phyloP scores from a whole-genome alignment of 2,888 invertebrate species.

The Idaea dimidiata region DNA sequence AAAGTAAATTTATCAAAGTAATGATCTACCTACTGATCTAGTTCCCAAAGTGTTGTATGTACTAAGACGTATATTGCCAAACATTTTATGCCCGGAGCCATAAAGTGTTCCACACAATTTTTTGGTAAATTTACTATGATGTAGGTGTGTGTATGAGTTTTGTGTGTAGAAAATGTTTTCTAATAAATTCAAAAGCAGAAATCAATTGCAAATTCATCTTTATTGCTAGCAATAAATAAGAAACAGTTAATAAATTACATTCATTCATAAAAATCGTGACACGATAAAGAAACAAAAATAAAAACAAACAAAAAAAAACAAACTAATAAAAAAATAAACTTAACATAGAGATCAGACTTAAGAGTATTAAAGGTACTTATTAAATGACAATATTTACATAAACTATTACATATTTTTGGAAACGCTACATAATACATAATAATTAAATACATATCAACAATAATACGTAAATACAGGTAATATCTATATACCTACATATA shows the following conservation, averaged over 20 bases:
- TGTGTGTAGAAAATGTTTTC: not conserved
- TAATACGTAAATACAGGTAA: constrained; percentile 14
- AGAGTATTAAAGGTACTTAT: constrained; percentile 26
- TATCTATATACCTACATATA: constrained; percentile 19
- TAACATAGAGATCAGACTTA: constrained; percentile 30
- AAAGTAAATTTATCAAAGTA: no score
- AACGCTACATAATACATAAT: not conserved
- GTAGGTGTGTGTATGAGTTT: not conserved
- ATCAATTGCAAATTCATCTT: constrained; percentile 10
- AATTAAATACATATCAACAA: constrained; percentile 13
- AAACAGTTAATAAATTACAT: constrained; percentile 38
- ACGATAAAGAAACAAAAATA: constrained; percentile 51
- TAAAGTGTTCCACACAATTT: no score
- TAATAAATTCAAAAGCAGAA: not conserved
- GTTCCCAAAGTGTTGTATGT: no score
- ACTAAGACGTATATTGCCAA: no score
- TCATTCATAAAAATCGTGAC: constrained; percentile 41
- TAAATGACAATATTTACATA: constrained; percentile 19
- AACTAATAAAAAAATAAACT: constrained; percentile 11
- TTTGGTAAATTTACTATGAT: no score
- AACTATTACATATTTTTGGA: constrained; percentile 13
- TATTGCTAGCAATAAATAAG: constrained; percentile 31
- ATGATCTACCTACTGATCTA: no score
- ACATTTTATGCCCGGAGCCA: no score
- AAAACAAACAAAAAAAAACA: constrained; percentile 26